Base-by-base conservation (phyloP, 2,113 vertebrate species). In the Erythrocercus mccallii region DNA sequence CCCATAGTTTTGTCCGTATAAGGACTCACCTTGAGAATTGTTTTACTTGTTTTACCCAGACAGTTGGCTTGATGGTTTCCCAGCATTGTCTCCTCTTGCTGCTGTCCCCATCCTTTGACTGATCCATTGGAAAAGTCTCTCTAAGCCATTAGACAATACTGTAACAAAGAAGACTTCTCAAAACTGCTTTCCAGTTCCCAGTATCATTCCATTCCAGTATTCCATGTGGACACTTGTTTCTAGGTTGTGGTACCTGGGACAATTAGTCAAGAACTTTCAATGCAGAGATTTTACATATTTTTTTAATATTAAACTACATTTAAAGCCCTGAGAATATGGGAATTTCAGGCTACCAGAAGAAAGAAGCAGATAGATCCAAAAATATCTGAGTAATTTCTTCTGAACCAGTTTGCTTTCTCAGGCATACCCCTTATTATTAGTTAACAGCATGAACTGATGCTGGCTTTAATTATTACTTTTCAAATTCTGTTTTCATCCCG, bases 331-430 rank as follows among this genome's bases (percentile, higher is more conserved):
- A 51, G 74, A 70, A 88, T 58, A 80, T 30, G 24, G 42, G 61
- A 77, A 94, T 89, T 95, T 69, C 42, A 95, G 78, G 33, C 21
- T 91, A 54, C 45, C 86, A 73, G 47, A 69, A 76, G 7, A 85
- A 90, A 65, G 57, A 88, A 71, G 51, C 1, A 1, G 50, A 87
- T 61, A 71, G 57, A 85, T 82, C 58, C 6, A 92, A 95, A 90
- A 95, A 92, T 91, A 90, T 40, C n/a, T 57, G 74, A 82, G n/a
- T 86, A 90, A 92, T 90, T 90, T 95, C 47, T 92, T 88, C 72
- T 81, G 68, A 90, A 90, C 73, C 68, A 70, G 30, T 86, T 94
- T 86, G 38, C 54, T 72, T 88, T 86, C 57, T 86, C 60, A 92
- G 86, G 53, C 56, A 82, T 40, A 88, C 48, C 35, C 33, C 38